Percentiles rank a stretch among this genome's conserved stretches.
Conservation (phyloP, 2,113 vertebrate species). For the Scomber colias region DNA sequence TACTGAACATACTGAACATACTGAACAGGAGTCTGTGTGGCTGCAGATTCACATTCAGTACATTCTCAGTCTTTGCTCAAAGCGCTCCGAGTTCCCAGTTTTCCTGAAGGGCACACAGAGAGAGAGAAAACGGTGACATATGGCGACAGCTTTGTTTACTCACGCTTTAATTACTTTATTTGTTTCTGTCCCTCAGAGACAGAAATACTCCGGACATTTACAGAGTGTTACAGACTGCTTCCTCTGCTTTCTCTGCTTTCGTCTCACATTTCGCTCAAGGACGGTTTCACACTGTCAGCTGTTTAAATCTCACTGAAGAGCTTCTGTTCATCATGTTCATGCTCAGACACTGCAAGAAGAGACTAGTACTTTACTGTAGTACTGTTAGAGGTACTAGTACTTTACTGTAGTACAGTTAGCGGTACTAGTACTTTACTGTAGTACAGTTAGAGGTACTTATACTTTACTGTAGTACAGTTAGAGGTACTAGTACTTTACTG, state of each 20-base stretch:
- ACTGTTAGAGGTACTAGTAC: too few species aligned
- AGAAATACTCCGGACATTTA: background rate
- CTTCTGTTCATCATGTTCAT: too few species aligned
- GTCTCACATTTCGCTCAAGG: background rate
- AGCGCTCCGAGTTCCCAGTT: background rate
- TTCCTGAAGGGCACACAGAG: background rate
- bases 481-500: too few species aligned
- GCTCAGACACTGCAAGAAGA: too few species aligned
- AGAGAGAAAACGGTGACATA: background rate
- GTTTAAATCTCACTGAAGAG: background rate
- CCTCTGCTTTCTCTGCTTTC: too few species aligned
- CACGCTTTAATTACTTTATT: background rate
- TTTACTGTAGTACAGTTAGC: too few species aligned
- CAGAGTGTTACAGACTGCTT: background rate
- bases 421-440: too few species aligned
- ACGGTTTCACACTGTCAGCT: constrained; percentile 1
- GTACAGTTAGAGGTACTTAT: too few species aligned
- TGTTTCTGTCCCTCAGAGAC: constrained; percentile 11
- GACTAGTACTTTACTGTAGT: too few species aligned
- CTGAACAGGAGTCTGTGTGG: too few species aligned
- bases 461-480: too few species aligned
- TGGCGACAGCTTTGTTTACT: constrained; percentile 20
- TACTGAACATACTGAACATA: too few species aligned
- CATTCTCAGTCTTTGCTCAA: background rate
- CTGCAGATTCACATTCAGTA: background rate